Percentiles rank a stretch among this genome's conserved stretches.
Evolutionary conservation across 2,888 invertebrate genomes (phyloP).

Genomic region (Andricus quercusramuli): DNA sequence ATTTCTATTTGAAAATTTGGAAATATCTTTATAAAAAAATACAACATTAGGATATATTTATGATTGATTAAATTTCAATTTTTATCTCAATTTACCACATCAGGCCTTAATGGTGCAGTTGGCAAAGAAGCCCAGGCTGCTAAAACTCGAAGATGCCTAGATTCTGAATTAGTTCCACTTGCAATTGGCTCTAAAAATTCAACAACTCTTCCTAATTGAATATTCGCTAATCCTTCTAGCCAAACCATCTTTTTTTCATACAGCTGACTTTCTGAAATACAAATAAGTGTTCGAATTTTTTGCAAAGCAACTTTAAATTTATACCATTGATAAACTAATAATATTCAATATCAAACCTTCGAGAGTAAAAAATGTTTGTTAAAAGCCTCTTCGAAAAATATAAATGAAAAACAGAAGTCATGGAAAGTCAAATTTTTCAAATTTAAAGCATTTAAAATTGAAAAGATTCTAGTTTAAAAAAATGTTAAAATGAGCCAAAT

Average conservation of each 20-base stretch:
- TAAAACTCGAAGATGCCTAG: constrained; percentile 84
- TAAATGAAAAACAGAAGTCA: no score
- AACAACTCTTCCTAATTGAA: constrained; percentile 81
- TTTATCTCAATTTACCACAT: constrained; percentile 74
- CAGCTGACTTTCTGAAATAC: constrained; percentile 81
- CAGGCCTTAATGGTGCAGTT: constrained; percentile 79
- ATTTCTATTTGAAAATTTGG: no score
- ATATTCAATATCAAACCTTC: no score
- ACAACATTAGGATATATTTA: not conserved
- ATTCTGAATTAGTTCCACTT: constrained; percentile 72
- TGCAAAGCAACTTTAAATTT: no score
- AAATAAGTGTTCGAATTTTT: constrained; percentile 5
- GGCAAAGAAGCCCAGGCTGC: constrained; percentile 84
- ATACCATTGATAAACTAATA: no score
- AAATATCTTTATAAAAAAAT: not conserved
- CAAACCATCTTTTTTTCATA: constrained; percentile 86
- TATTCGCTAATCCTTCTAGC: constrained; percentile 86
- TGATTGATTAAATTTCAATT: not conserved
- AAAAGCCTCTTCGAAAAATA: no score
- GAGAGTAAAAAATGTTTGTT: no score
- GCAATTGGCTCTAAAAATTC: constrained; percentile 78
- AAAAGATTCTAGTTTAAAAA: no score
- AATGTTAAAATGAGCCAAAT: no score
- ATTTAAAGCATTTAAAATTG: no score
- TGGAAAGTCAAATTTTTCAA: no score